Evolutionary conservation across 2,888 invertebrate genomes (phyloP), one percentile per base, ranked within the genome.

Genomic region (Trichogramma evanescens): DNA sequence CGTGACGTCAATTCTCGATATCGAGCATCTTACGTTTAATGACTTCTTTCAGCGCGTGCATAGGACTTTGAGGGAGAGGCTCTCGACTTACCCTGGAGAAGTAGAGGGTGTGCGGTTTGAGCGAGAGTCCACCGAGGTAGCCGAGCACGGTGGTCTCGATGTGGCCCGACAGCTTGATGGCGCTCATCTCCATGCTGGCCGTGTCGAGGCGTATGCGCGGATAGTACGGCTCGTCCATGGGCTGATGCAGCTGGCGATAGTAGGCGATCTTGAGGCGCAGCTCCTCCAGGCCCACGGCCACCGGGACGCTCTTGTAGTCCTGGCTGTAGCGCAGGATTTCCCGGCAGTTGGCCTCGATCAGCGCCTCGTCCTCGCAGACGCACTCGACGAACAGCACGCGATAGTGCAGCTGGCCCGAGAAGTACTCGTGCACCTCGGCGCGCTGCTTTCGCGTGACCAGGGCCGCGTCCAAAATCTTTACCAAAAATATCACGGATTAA

Each of bases 321-420:
- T 90, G 89, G 66, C 91, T 92, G 78, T 91, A 89, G 60, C 89
- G 86, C 67, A 94, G 86, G 65, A 93, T 93, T 75, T 91, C 90
- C 74, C 83, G 83, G 70, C 89, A 88, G 74, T 90, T 90, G 41
- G 84, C 82, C 68, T 90, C 87, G 64, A 91, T 81, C 39, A 88
- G 82, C 5, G 80, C 78, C 2, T 84, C 82, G 73, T 95, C 92
- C 69, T 93, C 90, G 79, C 95, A 94, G 65, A 94, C 85, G 75
- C 92, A 93, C 78, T 96, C 95, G 66, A 96, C 87, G 80, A 95
- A 95, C 74, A 96, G 87, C 61, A 95, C 86, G 70, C 93, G 87
- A 79, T 89, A 91, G 62, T 90, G 89, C 79, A 88, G 83, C 66
- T 88, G 84, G 6, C 84, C 81, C 64, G 85, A 81, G 66, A 90